phyloP scores from a whole-genome alignment of 2,113 vertebrate species.

The Cepphus grylle region DNA sequence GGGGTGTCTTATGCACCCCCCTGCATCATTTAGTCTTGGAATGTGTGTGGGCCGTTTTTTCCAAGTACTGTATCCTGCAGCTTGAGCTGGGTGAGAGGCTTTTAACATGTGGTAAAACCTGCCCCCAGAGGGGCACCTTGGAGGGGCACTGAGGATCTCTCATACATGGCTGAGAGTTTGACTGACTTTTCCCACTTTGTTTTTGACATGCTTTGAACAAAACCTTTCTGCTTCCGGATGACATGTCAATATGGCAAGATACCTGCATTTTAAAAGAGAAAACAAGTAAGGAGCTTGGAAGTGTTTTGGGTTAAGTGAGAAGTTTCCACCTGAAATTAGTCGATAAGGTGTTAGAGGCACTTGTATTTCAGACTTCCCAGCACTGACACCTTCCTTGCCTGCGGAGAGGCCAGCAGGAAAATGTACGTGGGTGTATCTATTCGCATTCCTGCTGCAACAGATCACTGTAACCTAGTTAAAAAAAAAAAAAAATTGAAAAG shows the following conservation, averaged over 20 bases:
- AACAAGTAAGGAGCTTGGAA: neutral
- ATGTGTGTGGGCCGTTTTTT: fast-evolving
- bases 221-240: neutral
- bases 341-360: neutral
- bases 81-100: neutral
- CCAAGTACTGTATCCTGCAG: neutral
- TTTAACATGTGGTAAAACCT: neutral
- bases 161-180: fast-evolving
- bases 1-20: too few species aligned
- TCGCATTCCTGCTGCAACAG: neutral
- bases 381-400: neutral
- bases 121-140: neutral
- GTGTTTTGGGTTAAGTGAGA: neutral
- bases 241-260: fast-evolving
- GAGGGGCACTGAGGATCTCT: neutral
- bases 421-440: neutral
- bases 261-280: neutral
- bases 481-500: neutral
- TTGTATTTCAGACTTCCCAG: neutral
- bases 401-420: neutral
- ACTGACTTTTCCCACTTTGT: neutral
- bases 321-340: neutral
- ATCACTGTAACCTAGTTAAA: neutral
- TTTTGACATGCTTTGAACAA: neutral
- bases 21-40: neutral